These are phyloP conservation scores for Aldrovandia affinis DNA, from an alignment of 2,797 vertebrate genomes.

Conservation along the genomic window DNA sequence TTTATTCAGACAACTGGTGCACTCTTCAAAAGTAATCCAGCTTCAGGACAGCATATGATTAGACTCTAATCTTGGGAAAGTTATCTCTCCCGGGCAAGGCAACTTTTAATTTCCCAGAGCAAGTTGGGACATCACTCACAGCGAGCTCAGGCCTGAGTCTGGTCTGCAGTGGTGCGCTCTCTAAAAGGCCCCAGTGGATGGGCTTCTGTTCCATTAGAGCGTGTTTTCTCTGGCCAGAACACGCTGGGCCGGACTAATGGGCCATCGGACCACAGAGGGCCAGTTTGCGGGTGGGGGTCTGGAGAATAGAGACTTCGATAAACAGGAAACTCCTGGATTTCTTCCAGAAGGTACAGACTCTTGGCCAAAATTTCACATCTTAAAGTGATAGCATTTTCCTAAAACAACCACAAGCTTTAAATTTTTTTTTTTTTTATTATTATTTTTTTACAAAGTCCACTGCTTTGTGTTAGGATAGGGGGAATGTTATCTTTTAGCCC, in stretches of 20 bases:
- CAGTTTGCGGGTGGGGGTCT: slow-evolving; percentile 37
- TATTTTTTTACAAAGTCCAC: too few relatives aligned
- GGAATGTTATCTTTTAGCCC: too few relatives aligned
- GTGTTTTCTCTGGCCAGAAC: slow-evolving; percentile 57
- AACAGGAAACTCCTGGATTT: slow-evolving; percentile 52
- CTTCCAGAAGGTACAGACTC: slow-evolving; percentile 42
- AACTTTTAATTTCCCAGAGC: slow-evolving; percentile 44
- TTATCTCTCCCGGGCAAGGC: slow-evolving; percentile 7
- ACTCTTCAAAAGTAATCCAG: neutral
- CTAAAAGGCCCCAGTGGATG: slow-evolving; percentile 46
- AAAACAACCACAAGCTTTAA: too few relatives aligned
- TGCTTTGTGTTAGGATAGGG: too few relatives aligned
- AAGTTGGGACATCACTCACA: slow-evolving; percentile 29
- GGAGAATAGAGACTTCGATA: slow-evolving; percentile 44
- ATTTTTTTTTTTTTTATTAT: too few relatives aligned
- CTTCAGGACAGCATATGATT: neutral
- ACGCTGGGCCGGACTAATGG: slow-evolving; percentile 52
- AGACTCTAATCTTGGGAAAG: slow-evolving; percentile 5
- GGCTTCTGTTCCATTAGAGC: slow-evolving; percentile 39
- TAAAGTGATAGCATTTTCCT: slow-evolving; percentile 34
- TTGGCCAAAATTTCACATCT: slow-evolving; percentile 37
- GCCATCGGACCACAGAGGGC: slow-evolving; percentile 45
- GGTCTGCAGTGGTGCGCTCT: slow-evolving; percentile 37
- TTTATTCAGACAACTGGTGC: too few relatives aligned
- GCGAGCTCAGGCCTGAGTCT: slow-evolving; percentile 26